Conservation (phyloP, 2,888 invertebrate genomes). For the Pristionchus mayeri region DNA sequence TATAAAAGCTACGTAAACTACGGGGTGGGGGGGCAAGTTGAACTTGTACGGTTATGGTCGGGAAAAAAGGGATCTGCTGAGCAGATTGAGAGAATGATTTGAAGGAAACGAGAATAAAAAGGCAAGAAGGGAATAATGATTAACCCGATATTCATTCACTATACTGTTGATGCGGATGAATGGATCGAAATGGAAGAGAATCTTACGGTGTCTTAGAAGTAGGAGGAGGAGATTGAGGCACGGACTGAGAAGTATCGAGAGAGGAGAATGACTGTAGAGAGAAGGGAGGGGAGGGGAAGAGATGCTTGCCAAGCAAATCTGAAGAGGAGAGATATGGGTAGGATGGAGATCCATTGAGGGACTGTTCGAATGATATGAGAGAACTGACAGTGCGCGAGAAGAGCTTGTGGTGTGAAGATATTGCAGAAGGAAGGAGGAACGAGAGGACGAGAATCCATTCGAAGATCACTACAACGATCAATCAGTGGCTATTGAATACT, state of each 20-base stretch:
- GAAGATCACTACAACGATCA: constrained; percentile 55
- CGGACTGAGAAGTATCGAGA: not conserved
- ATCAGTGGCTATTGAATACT: no score
- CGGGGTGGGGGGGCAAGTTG: not conserved
- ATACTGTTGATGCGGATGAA: not conserved
- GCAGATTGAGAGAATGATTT: constrained; percentile 27
- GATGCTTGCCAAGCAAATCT: constrained; percentile 43
- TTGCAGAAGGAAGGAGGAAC: constrained; percentile 59
- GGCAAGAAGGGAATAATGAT: constrained; percentile 22
- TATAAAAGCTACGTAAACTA: no score
- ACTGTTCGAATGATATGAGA: not conserved
- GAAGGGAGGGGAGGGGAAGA: constrained; percentile 29
- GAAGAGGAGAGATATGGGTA: not conserved
- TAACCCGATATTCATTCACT: not conserved
- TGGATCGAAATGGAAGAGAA: not conserved
- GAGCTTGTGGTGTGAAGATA: constrained; percentile 64
- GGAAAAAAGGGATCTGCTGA: not conserved
- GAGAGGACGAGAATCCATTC: constrained; percentile 54
- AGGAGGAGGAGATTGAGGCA: constrained; percentile 28
- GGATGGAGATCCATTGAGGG: no score
- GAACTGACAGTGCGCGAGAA: constrained; percentile 60
- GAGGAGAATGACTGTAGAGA: not conserved
- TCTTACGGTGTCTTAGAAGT: constrained; percentile 38
- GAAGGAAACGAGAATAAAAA: not conserved
- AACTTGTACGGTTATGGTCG: not conserved